These are phyloP conservation scores for Himalopsyche japonica DNA, from an alignment of 2,888 invertebrate species.

Conservation along the genomic window DNA sequence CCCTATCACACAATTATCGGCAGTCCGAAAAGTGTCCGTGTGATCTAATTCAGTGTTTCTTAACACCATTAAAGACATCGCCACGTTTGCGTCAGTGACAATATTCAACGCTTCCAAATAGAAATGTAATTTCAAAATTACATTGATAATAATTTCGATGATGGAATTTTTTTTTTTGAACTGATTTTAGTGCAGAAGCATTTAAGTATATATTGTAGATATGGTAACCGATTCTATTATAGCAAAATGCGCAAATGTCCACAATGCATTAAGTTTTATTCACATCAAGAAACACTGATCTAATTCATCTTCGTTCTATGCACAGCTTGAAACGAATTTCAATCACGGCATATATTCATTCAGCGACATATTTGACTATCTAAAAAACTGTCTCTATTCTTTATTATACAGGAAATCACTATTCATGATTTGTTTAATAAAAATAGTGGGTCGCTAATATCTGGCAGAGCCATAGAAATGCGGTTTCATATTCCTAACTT, in stretches of 20 bases:
- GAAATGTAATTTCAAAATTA: too few species aligned
- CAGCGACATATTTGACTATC: background rate
- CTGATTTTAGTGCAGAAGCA: too few species aligned
- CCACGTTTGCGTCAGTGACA: too few species aligned
- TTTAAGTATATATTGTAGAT: too few species aligned
- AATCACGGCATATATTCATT: background rate
- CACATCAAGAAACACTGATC: background rate
- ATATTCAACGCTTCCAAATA: too few species aligned
- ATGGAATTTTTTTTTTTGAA: too few species aligned
- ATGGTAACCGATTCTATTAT: too few species aligned
- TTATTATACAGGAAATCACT: background rate
- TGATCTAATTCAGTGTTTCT: too few species aligned
- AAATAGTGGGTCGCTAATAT: background rate
- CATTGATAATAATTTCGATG: too few species aligned
- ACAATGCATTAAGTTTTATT: too few species aligned
- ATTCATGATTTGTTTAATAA: background rate
- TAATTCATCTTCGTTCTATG: background rate
- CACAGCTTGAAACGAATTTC: conserved; percentile 8
- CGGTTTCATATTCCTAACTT: background rate
- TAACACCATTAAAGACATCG: too few species aligned
- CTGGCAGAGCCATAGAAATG: background rate
- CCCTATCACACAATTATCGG: background rate
- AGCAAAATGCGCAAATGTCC: too few species aligned
- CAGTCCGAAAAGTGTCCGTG: background rate
- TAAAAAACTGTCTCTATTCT: background rate